Evolutionary conservation across 2,797 vertebrate genomes (phyloP), one percentile per base, ranked within the genome.

Genomic region (Hypotaenidia okinawae): DNA sequence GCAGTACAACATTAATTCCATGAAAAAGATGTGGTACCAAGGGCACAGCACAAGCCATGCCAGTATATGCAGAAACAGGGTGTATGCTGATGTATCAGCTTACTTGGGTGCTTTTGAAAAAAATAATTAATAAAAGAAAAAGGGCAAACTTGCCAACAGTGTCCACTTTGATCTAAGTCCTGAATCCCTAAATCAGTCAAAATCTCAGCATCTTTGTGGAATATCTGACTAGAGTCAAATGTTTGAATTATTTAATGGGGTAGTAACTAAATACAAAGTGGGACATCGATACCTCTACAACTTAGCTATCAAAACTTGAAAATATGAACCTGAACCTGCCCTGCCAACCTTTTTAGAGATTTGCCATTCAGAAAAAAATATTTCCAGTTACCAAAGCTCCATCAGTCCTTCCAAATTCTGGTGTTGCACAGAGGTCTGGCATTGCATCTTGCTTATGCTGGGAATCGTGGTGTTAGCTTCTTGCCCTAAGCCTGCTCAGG

Each of bases 341-440:
- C 17, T 9, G 41, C 41, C 16, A 43, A 43, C 16, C 13, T 14
- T 8, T 55, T 63, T 23, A 73, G 18, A 39, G 10, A 22, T 68
- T 35, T 72, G 68, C 22, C 28, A 45, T 45, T 76, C 6, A 0
- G 22, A 67, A 55, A 12, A n/a, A 24, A 17, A 4, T 0, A 0
- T 27, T 33, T 68, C 8, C 14, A 24, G 49, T 73, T 63, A 72
- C 19, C 32, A 73, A 49, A 84, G 12, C 25, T 64, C 25, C 1
- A 1, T 13, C 49, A 43, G 32, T 41, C 68, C 45, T 76, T 76
- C 43, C 16, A 67, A 59, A 43, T 32, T 59, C 73, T 39, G 30
- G 16, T 64, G 35, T 32, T 10, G 17, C 32, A 12, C 10, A 14
- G 23, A 15, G 11, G 32, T 52, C 43, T 59, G 76, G 43, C 27